Base-by-base conservation (phyloP, 2,888 invertebrate species). In the Clepsis dumicolana region DNA sequence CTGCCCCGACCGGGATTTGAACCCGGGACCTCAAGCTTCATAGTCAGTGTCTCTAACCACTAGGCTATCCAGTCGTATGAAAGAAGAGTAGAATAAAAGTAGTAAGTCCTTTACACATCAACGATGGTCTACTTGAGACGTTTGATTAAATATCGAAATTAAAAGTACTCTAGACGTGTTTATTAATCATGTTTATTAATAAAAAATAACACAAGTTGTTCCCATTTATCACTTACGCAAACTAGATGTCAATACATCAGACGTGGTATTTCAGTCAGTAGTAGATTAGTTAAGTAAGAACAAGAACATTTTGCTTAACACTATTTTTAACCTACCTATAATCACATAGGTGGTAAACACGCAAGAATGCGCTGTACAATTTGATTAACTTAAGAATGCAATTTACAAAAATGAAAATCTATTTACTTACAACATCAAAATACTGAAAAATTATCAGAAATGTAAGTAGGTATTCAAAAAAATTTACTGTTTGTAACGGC, bases 191-290 rank as follows among this genome's bases (percentile, higher is more conserved):
- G 48, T 52, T 56, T 56, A 56, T 56, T 56, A 35, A 56, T 54
- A 54, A 62, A 32, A 66, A 54, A 54, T 35, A 56, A 56, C 25
- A 62, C 35, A 61, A 54, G 41, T 41, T 41, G 65, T 65, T 61
- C 61, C 61, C 54, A 66, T 66, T 61, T 14, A 62, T 48, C 24
- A 7, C 65, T 60, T 41, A 59, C 5, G 21, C 38, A 50, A 59
- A 54, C 53, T 61, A 61, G 21, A 35, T 62, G 27, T 62, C 61
- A 56, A 62, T 44, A 44, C 54, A 66, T 44, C 56, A 66, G 61
- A 66, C 66, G 61, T 56, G 66, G 54, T 48, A 35, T 54, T 66
- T 21, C 66, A 56, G 54, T 62, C 35, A 48, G 61, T 62, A 62
- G 44, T 54, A 56, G 44, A 66, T 66, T 66, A 66, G 61, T 66